Base-by-base conservation (phyloP, 92 coral and sea anemone genomes). In the Pocillopora grandis region DNA sequence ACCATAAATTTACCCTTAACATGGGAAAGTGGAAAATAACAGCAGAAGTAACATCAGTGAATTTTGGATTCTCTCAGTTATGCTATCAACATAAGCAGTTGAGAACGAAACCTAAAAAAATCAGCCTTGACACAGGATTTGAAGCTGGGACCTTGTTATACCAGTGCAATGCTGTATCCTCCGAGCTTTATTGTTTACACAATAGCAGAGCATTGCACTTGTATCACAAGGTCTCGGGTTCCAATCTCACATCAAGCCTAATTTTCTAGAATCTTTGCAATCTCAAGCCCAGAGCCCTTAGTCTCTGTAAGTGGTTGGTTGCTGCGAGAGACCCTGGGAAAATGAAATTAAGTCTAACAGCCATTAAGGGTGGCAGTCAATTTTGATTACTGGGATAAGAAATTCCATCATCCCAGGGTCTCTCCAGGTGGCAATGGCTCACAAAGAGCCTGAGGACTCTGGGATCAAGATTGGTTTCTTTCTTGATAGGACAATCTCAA, bases 21-120 rank as follows among this genome's bases (percentile, higher is more conserved):
- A 65, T 65, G 71, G 71, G 33, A 65, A 65, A 65, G 71, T 65
- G 71, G 71, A 65, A 65, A 65, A 65, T 65, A 65, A 65, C 17
- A 65, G 71, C 71, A 65, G 71, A 65, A 65, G 71, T 65, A 15
- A 65, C 19, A 65, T 65, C 11, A 65, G 71, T 65, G 71, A 65
- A 65, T 65, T 65, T 65, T 65, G 71, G 71, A 65, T 65, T 15
- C 33, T 65, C 61, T 9, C 61, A 58, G 61, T 58, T 9, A 58
- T 58, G 61, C 61, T 58, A 58, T 58, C 61, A 58, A 58, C 61
- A 9, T 58, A 58, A 58, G 61, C 61, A 58, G 61, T 58, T 58
- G 61, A 58, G 14, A 13, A 58, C 9, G 61, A 9, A 58, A 58
- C 61, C 61, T 58, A 58, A 58, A 58, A 58, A 58, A 58, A 58